A percentile compares a stretch with the other conserved stretches of the same genome.
phyloP scores from a whole-genome alignment of 2,113 vertebrate genomes.

The Stercorarius parasiticus region DNA sequence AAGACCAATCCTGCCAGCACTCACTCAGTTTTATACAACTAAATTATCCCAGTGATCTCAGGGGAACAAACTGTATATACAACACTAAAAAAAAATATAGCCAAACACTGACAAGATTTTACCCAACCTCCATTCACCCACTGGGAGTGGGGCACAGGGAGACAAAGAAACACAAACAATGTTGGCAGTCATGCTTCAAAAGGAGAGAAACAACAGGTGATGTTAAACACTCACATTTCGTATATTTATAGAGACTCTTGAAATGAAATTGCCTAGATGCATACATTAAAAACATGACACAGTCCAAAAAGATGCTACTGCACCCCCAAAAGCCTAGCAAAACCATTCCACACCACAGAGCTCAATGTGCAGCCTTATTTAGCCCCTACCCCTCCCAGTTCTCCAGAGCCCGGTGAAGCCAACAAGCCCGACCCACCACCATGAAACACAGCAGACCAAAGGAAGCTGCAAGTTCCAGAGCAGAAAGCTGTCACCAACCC shows the following conservation, averaged over 20 bases:
- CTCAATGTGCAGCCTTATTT: not conserved
- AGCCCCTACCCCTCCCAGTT: not conserved
- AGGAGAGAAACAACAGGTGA: not conserved
- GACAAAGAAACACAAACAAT: fast-evolving
- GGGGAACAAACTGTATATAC: not conserved
- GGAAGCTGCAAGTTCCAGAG: not conserved
- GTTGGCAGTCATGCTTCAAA: not conserved
- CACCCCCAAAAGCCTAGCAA: not conserved
- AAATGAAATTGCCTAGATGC: not conserved
- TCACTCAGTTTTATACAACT: not conserved
- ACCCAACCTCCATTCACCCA: not conserved
- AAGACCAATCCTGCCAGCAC: not conserved
- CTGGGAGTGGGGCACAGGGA: not conserved
- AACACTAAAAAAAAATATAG: not conserved
- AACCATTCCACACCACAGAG: not conserved
- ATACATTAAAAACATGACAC: not conserved
- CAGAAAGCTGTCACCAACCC: not conserved
- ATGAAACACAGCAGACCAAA: not conserved
- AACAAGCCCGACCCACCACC: not conserved
- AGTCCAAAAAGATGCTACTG: not conserved
- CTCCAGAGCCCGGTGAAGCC: not conserved
- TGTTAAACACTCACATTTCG: not conserved
- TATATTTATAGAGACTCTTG: not conserved
- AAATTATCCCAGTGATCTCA: not conserved
- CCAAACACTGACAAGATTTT: not conserved